These are phyloP conservation scores for Coendou prehensilis DNA, from an alignment of 2,797 vertebrate species.

Conservation along the genomic window DNA sequence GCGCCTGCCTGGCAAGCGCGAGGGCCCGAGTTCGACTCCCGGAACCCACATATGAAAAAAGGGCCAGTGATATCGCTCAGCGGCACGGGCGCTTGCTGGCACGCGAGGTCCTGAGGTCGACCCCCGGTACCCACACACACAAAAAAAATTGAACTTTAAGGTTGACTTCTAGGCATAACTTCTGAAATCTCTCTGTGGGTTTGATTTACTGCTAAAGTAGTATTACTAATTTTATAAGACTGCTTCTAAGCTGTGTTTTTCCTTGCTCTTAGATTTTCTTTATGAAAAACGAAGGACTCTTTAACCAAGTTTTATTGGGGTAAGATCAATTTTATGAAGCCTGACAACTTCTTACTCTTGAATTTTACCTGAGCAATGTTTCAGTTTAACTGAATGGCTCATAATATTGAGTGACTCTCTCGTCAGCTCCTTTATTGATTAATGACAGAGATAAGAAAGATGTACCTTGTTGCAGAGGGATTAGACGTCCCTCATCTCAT, in stretches of 20 bases:
- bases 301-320: conserved; percentile 76
- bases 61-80: no score
- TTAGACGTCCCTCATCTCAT: conserved; percentile 55
- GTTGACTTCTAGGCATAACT: conserved; percentile 64
- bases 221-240: conserved; percentile 70
- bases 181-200: conserved; percentile 56
- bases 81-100: no score
- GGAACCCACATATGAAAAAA: no score
- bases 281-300: conserved; percentile 69
- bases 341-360: conserved; percentile 71
- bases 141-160: conserved; percentile 60
- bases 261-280: conserved; percentile 69
- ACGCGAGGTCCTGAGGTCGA: no score
- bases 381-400: conserved; percentile 64
- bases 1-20: no score
- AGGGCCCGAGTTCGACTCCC: no score
- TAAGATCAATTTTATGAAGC: conserved; percentile 82
- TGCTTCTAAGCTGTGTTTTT: conserved; percentile 72
- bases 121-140: no score
- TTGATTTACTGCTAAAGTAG: conserved; percentile 75
- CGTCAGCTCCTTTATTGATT: conserved; percentile 75
- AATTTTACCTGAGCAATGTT: conserved; percentile 75
- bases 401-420: conserved; percentile 72
- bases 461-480: conserved; percentile 35
- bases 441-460: conserved; percentile 78